phyloP scores from a whole-genome alignment of 2,888 invertebrate species.

The Clostera curtula region DNA sequence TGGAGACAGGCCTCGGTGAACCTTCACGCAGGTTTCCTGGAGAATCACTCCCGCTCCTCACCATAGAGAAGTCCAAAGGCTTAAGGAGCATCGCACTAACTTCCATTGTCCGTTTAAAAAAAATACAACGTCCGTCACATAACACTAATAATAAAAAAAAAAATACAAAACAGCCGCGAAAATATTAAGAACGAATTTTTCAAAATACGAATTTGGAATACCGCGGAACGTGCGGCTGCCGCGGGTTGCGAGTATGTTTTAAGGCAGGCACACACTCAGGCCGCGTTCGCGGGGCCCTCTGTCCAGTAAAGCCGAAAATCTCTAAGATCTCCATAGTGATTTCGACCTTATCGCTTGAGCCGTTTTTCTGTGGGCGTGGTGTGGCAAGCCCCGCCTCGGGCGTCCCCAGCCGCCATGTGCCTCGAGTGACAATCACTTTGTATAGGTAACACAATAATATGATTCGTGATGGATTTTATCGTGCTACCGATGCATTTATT shows the following conservation, averaged over 20 bases:
- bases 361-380: slow-evolving; percentile 56
- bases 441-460: slow-evolving; percentile 75
- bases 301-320: slow-evolving; percentile 64
- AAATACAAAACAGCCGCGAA: slow-evolving; percentile 17
- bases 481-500: slow-evolving; percentile 66
- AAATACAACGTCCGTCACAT: slow-evolving; percentile 31
- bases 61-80: slow-evolving; percentile 81
- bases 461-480: slow-evolving; percentile 74
- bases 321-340: slow-evolving; percentile 56
- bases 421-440: slow-evolving; percentile 73
- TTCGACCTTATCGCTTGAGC: slow-evolving; percentile 61
- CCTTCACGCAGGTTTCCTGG: slow-evolving; percentile 48
- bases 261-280: slow-evolving; percentile 49
- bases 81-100: slow-evolving; percentile 76
- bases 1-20: slow-evolving; percentile 60
- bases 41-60: slow-evolving; percentile 56
- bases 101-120: slow-evolving; percentile 65
- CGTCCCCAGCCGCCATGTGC: slow-evolving; percentile 58
- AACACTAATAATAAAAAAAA: slow-evolving; percentile 20
- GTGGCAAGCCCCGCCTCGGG: slow-evolving; percentile 46
- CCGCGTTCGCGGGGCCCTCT: slow-evolving; percentile 40
- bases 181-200: slow-evolving; percentile 8
- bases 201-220: slow-evolving; percentile 32
- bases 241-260: slow-evolving; percentile 59
- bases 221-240: slow-evolving; percentile 58